A percentile compares a stretch with the other conserved stretches of the same genome.
phyloP scores from a whole-genome alignment of 1,140 invertebrate species.

The Rhysida immarginata region DNA sequence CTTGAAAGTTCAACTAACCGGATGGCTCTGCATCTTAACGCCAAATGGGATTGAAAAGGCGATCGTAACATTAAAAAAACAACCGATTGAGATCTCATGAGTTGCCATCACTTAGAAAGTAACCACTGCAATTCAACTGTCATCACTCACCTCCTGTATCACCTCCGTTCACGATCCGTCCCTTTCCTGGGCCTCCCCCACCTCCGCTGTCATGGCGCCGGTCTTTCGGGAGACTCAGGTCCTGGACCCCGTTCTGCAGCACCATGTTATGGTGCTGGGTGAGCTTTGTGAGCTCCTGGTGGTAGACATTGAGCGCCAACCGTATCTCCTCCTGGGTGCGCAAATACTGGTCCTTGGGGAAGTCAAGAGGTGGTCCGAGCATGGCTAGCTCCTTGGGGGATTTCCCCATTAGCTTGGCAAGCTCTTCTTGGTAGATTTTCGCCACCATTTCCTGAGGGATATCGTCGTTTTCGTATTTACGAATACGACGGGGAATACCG shows the following conservation, averaged over 20 bases:
- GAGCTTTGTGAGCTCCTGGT: conserved; percentile 73
- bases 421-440: conserved; percentile 89
- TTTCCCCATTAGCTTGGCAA: conserved; percentile 77
- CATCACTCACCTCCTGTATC: background rate
- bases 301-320: conserved; percentile 77
- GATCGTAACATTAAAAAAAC: too few species aligned
- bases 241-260: conserved; percentile 55
- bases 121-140: too few species aligned
- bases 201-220: background rate
- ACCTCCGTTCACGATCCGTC: background rate
- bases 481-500: conserved; percentile 38
- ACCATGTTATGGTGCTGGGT: conserved; percentile 40
- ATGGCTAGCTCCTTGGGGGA: conserved; percentile 42
- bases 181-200: background rate
- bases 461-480: conserved; percentile 82
- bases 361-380: conserved; percentile 34
- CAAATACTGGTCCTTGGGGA: conserved; percentile 17
- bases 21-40: too few species aligned
- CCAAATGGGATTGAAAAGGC: too few species aligned
- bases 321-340: conserved; percentile 71
- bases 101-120: too few species aligned
- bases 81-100: too few species aligned
- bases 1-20: too few species aligned
- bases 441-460: conserved; percentile 94
- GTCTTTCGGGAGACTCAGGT: conserved; percentile 54